Evolutionary conservation across 1,140 invertebrate genomes (phyloP).

Genomic region (Centruroides sculpturatus): DNA sequence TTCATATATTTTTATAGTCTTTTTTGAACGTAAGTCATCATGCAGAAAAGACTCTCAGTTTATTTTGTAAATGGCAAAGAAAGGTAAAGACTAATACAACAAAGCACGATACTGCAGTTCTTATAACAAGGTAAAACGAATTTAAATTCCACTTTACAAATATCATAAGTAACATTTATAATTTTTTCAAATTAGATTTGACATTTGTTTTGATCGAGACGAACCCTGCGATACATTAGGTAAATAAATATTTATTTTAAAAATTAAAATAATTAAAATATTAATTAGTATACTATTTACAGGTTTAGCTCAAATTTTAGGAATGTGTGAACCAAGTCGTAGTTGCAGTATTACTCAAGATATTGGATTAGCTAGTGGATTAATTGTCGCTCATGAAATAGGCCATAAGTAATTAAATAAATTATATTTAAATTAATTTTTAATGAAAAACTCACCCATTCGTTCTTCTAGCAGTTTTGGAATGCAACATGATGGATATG

Average conservation of each 20-base stretch:
- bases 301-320: conserved; percentile 18
- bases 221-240: conserved; percentile 4
- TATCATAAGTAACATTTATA: too few relatives aligned
- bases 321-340: conserved; percentile 18
- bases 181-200: background rate
- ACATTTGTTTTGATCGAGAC: conserved; percentile 5
- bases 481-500: conserved; percentile 21
- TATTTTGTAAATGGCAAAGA: too few relatives aligned
- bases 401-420: conserved; percentile 19
- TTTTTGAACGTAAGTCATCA: too few relatives aligned
- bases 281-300: conserved; percentile 9
- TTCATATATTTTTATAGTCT: too few relatives aligned
- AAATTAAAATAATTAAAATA: background rate
- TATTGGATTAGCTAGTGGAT: conserved; percentile 17
- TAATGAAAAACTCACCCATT: too few relatives aligned
- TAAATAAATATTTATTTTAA: background rate
- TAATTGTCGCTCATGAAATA: conserved; percentile 22
- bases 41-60: too few relatives aligned
- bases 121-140: too few relatives aligned
- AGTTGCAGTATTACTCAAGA: conserved; percentile 20
- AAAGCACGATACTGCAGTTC: too few relatives aligned
- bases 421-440: background rate
- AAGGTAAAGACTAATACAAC: too few relatives aligned
- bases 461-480: conserved; percentile 15
- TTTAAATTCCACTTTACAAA: too few relatives aligned